Evolutionary conservation across 2,113 vertebrate genomes (phyloP).

Genomic region (Alethe diademata): DNA sequence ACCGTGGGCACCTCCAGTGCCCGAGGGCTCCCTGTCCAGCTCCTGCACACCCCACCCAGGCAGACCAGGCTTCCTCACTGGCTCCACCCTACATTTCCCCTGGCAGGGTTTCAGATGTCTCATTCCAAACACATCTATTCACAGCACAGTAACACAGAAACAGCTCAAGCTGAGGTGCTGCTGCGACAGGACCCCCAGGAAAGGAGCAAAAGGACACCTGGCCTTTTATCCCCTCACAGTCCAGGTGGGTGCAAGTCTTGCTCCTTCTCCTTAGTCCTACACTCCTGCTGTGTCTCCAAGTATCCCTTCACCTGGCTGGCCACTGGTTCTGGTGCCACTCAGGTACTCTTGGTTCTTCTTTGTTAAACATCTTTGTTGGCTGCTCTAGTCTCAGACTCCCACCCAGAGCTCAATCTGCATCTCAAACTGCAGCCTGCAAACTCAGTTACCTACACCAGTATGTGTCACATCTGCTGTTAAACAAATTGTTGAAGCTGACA

Average conservation of each 20-base stretch:
- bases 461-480: not conserved
- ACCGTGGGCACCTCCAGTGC: accelerated
- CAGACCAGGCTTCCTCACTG: not conserved
- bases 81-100: not conserved
- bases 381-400: not conserved
- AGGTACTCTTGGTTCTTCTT: no score
- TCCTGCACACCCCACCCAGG: not conserved
- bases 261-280: not conserved
- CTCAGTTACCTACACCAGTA: no score
- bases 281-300: not conserved
- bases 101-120: not conserved
- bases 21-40: accelerated
- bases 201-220: no score
- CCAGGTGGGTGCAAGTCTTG: not conserved
- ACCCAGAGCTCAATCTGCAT: not conserved
- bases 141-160: not conserved
- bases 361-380: not conserved
- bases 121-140: not conserved
- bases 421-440: not conserved
- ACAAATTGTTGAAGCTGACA: not conserved
- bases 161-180: accelerated
- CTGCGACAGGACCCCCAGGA: not conserved
- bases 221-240: not conserved
- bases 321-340: no score
- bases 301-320: not conserved